A percentile compares a stretch with the other conserved stretches of the same genome.
phyloP scores from a whole-genome alignment of 2,113 vertebrate genomes.

The Pholis gunnellus region DNA sequence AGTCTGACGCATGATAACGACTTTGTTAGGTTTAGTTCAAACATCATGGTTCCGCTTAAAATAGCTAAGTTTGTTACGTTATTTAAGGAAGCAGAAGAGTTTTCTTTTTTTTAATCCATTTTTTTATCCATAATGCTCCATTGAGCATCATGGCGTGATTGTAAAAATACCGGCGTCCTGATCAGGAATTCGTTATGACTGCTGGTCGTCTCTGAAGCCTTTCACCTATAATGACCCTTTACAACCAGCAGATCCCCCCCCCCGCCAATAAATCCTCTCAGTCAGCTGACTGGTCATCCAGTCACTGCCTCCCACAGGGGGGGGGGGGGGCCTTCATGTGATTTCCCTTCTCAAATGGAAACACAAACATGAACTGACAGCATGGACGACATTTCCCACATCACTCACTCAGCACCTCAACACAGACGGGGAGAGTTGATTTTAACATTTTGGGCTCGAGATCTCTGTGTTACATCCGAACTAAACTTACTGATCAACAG shows the following conservation, averaged over 20 bases:
- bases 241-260: constrained; percentile 4
- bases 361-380: constrained; percentile 53
- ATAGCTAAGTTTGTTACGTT: too few relatives aligned
- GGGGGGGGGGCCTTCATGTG: constrained; percentile 20
- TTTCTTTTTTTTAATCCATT: neutral
- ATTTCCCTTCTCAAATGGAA: constrained; percentile 46
- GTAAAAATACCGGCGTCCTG: too few relatives aligned
- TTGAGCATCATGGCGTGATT: neutral
- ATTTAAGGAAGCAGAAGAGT: too few relatives aligned
- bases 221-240: neutral
- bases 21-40: too few relatives aligned
- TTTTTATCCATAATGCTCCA: neutral
- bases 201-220: neutral
- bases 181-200: neutral
- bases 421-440: neutral
- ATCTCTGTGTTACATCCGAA: neutral
- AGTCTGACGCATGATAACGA: neutral
- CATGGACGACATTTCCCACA: constrained; percentile 46
- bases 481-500: neutral
- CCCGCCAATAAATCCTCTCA: constrained; percentile 1
- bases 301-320: constrained; percentile 5
- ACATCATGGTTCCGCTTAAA: too few relatives aligned
- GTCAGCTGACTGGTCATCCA: constrained; percentile 35
- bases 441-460: neutral
- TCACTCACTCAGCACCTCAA: constrained; percentile 8